Conservation (phyloP, 2,797 vertebrate species). For the Sphaeramia orbicularis region DNA sequence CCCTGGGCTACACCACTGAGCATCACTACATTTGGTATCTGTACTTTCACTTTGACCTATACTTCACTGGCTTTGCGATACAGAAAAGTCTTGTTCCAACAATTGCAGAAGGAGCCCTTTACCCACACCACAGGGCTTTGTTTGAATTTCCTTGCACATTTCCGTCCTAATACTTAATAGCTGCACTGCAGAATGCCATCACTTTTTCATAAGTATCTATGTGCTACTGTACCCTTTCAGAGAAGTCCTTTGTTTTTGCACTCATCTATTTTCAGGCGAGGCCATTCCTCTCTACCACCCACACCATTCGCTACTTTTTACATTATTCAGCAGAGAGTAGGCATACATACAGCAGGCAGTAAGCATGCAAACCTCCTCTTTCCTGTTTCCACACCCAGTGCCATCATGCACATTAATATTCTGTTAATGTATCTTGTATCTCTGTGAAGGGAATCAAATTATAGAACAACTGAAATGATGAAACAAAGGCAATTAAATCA, state of each 20-base stretch:
- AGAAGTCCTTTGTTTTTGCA: slow-evolving; percentile 45
- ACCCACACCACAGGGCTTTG: not conserved
- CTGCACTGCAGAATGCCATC: not conserved
- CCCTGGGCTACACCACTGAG: no score
- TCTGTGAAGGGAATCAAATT: no score
- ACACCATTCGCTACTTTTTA: slow-evolving; percentile 69
- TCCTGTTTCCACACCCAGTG: slow-evolving; percentile 13
- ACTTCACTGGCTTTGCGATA: not conserved
- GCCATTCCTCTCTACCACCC: slow-evolving; percentile 67
- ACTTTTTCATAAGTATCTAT: slow-evolving; percentile 15
- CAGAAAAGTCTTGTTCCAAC: not conserved
- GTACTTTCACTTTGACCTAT: not conserved
- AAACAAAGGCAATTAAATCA: no score
- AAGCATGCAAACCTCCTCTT: slow-evolving; percentile 26
- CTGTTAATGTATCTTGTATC: no score
- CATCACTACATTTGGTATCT: no score
- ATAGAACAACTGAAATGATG: no score
- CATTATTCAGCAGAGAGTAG: slow-evolving; percentile 76
- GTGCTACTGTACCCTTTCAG: slow-evolving; percentile 16
- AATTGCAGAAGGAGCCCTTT: not conserved
- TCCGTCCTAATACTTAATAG: no score
- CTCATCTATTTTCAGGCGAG: slow-evolving; percentile 77
- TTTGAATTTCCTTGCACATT: no score
- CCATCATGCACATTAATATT: not conserved
- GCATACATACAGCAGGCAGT: slow-evolving; percentile 46